Evolutionary conservation across 2,797 vertebrate genomes (phyloP).

Genomic region (Peromyscus aztecus): DNA sequence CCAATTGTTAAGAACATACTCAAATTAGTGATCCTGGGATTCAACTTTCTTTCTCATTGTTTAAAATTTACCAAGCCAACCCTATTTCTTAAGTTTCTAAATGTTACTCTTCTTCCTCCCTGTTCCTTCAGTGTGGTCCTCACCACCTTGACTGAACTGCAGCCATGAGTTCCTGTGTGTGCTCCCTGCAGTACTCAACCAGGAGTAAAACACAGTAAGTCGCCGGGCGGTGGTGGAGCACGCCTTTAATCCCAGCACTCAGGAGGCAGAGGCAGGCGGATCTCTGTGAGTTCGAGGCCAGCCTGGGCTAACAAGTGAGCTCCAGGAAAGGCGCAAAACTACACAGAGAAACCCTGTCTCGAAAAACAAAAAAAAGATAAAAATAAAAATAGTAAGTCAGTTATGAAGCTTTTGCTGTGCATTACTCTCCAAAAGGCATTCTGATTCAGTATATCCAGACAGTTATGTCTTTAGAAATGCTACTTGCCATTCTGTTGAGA

Average conservation of each 20-base stretch:
- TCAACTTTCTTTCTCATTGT: neutral
- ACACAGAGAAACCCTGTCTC: no score
- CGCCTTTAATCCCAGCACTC: no score
- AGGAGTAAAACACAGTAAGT: neutral
- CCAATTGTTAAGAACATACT: neutral
- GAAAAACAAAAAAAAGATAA: no score
- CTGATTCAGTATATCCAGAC: neutral
- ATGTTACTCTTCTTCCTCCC: neutral
- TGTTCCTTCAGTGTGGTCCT: neutral
- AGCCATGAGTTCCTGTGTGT: neutral
- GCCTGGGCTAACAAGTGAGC: no score
- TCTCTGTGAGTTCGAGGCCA: no score
- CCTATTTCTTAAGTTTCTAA: neutral
- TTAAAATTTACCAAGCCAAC: conserved; percentile 9
- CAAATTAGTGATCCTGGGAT: neutral
- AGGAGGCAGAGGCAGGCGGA: no score
- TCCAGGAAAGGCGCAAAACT: no score
- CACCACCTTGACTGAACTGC: neutral
- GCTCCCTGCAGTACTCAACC: neutral
- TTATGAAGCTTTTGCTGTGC: neutral
- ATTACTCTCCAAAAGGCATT: neutral
- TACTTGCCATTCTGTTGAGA: neutral
- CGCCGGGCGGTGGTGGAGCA: no score
- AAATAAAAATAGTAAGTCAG: neutral
- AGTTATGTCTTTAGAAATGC: conserved; percentile 28